phyloP scores from a whole-genome alignment of 2,113 vertebrate genomes.

The Malurus alboscapulatus region DNA sequence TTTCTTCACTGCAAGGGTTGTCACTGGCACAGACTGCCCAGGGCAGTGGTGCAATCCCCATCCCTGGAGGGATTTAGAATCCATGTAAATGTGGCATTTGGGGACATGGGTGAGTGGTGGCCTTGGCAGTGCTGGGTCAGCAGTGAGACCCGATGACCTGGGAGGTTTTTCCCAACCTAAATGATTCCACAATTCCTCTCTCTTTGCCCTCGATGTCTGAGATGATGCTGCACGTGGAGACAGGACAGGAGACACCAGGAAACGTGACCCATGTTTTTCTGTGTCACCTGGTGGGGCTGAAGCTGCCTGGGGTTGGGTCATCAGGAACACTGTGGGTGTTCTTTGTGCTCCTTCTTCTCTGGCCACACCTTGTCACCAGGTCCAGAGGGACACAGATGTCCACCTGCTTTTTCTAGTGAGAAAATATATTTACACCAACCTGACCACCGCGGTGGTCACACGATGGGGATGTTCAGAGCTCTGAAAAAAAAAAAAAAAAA shows the following conservation, averaged over 20 bases:
- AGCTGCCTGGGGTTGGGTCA: neutral
- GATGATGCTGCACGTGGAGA: fast-evolving
- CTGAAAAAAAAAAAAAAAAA: neutral
- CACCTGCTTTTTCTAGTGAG: neutral
- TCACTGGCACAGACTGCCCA: neutral
- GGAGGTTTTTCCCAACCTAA: neutral
- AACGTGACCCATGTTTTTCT: neutral
- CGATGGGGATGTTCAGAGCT: fast-evolving
- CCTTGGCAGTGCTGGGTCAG: neutral
- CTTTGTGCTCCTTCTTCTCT: neutral
- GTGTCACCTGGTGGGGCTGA: neutral
- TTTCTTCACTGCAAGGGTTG: neutral
- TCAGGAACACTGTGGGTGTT: neutral
- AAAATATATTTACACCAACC: neutral
- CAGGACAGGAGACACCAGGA: neutral
- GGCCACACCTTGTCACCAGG: neutral
- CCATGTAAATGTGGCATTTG: neutral
- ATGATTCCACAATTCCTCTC: neutral
- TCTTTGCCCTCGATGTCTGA: neutral
- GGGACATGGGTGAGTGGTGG: neutral
- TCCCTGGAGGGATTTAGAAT: neutral
- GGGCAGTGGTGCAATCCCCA: too few relatives aligned
- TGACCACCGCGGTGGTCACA: fast-evolving
- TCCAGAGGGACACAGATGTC: neutral
- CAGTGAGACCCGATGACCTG: fast-evolving